phyloP scores from a whole-genome alignment of 2,113 vertebrate species.

The Ctenodactylus gundi region DNA sequence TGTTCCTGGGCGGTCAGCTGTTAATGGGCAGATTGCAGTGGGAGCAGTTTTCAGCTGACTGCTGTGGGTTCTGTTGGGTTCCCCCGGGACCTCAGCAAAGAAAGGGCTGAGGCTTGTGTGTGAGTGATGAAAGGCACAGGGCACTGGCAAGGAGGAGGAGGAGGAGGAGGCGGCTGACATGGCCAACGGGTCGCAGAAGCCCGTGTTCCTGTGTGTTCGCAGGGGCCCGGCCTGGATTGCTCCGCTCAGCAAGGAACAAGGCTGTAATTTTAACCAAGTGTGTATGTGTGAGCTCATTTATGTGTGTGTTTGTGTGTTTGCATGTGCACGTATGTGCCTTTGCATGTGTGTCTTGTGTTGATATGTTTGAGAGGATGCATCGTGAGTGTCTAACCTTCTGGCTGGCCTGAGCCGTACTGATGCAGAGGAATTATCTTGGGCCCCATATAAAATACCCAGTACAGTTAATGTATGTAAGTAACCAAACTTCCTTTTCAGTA shows the following conservation, averaged over 20 bases:
- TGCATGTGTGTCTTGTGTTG: neutral
- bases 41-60: neutral
- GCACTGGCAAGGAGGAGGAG: neutral
- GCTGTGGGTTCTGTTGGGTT: neutral
- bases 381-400: too few species aligned
- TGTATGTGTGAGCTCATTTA: neutral
- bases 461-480: too few species aligned
- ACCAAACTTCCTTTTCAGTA: too few species aligned
- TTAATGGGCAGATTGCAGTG: neutral
- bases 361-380: neutral
- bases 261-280: neutral
- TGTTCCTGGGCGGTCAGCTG: neutral
- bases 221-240: neutral
- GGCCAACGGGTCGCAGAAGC: neutral
- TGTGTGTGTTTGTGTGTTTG: neutral
- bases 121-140: neutral
- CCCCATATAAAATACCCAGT: too few species aligned
- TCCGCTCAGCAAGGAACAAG: neutral
- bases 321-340: neutral
- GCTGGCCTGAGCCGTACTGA: too few species aligned
- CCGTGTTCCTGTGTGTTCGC: accelerated
- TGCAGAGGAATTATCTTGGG: too few species aligned
- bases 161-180: neutral
- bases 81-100: neutral
- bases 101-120: neutral